Evolutionary conservation across 2,888 invertebrate genomes (phyloP), one percentile per base, ranked within the genome.

Genomic region (Oxystoma pomonae): DNA sequence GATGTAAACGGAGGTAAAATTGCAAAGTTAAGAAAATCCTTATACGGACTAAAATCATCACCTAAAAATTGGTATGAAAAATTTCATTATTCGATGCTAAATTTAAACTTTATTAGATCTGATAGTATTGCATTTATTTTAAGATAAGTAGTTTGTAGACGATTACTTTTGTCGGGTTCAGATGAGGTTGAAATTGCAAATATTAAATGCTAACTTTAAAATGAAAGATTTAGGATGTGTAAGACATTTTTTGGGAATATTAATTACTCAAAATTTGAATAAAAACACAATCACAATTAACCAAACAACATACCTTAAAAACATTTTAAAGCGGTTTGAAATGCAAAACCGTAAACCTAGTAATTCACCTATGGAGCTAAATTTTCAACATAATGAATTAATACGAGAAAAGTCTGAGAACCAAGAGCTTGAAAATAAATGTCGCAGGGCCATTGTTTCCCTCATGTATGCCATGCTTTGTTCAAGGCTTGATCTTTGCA

Each of bases 1-100:
- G 20, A 17, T 51, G 17, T 56, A n/a, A n/a, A 55, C 1, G 59
- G 58, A 53, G 59, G 58, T 17, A 64, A 21, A 58, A 20, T 58
- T 20, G 22, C 21, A 35, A 35, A 35, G 12, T 12, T 35, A 35
- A 35, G 35, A 35, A 35, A 35, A 35, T 35, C 65, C 7, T 49
- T 69, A 16, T 71, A 70, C 65, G 70, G 69, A 0, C 58, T 70
- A 20, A 69, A 68, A 56, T 18, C 59, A 20, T 67, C 67, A 55
- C 69, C 69, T 22, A 68, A 65, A 60, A 62, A 60, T 62, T 70
- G 69, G 67, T 63, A 70, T 55, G n/a, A n/a, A n/a, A n/a, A n/a
- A n/a, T n/a, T n/a, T n/a, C n/a, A n/a, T n/a, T n/a, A n/a, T n/a
- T n/a, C n/a, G n/a, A n/a, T n/a, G n/a, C n/a, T n/a, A n/a, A n/a